Evolutionary conservation across 2,113 vertebrate genomes (phyloP).

Genomic region (Papio anubis): DNA sequence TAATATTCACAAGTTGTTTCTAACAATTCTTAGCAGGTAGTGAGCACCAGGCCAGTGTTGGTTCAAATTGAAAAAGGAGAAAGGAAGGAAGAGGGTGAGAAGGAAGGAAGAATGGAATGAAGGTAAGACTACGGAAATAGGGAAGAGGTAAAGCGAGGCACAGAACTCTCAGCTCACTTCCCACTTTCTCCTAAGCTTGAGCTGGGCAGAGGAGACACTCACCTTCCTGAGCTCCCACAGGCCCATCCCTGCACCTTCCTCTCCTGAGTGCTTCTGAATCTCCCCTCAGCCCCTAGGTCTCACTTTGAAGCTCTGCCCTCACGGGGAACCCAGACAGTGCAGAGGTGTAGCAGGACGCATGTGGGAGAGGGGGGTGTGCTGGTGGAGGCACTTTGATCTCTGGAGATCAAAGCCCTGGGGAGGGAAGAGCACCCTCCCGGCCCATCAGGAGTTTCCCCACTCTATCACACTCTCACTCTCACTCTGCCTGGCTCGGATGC

Average conservation of each 20-base stretch:
- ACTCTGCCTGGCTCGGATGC: background rate
- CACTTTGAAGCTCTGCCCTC: background rate
- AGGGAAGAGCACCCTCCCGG: background rate
- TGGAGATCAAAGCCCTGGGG: background rate
- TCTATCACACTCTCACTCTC: background rate
- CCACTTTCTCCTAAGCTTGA: background rate
- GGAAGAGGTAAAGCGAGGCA: background rate
- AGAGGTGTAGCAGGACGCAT: fast-evolving
- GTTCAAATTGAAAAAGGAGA: background rate
- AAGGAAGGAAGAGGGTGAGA: background rate
- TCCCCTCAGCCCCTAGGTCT: too few relatives aligned
- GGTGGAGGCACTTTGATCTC: fast-evolving
- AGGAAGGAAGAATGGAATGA: background rate
- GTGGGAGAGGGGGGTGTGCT: background rate
- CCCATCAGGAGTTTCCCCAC: fast-evolving
- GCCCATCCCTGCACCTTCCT: fast-evolving
- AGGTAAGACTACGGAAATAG: background rate
- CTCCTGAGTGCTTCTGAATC: background rate
- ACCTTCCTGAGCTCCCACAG: too few relatives aligned
- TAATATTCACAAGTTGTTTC: background rate
- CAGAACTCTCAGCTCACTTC: background rate
- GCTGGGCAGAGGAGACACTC: fast-evolving
- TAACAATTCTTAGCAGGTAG: background rate
- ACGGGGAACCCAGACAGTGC: background rate
- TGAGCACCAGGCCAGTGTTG: background rate